Evolutionary conservation across 2,113 vertebrate genomes (phyloP).

Genomic region (Empidonax alnorum): DNA sequence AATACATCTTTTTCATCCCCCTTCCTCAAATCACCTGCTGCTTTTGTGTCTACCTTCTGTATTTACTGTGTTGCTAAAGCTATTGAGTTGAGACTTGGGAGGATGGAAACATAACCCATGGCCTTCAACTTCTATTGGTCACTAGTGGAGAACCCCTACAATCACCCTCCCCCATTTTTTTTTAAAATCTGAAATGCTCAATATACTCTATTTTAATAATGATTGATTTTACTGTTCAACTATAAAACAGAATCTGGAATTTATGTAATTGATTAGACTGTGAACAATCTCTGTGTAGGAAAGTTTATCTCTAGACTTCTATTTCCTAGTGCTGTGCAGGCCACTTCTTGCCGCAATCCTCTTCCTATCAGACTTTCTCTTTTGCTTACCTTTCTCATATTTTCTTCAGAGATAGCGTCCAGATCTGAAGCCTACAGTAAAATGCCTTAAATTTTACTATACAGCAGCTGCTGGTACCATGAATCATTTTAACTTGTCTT

Average conservation of each 20-base stretch:
- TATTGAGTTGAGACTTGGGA: neutral
- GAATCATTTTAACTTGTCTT: neutral
- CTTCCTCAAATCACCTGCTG: neutral
- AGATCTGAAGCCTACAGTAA: neutral
- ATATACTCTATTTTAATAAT: neutral
- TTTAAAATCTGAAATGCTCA: neutral
- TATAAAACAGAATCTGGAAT: neutral
- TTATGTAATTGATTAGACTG: neutral
- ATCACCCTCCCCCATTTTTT: neutral
- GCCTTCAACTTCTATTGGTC: neutral
- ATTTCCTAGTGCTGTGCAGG: neutral
- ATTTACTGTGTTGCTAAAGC: neutral
- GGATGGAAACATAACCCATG: rapidly evolving
- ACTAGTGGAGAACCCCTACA: neutral
- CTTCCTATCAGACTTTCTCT: neutral
- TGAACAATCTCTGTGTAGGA: neutral
- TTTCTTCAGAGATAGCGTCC: neutral
- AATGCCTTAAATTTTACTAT: neutral
- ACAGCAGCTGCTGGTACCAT: neutral
- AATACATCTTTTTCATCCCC: neutral
- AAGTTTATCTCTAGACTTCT: neutral
- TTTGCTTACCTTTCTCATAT: neutral
- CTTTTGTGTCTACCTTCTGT: neutral
- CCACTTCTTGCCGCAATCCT: neutral
- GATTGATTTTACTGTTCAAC: neutral